These are phyloP conservation scores for Sympetrum striolatum DNA, from an alignment of 2,888 invertebrate species.

Conservation along the genomic window DNA sequence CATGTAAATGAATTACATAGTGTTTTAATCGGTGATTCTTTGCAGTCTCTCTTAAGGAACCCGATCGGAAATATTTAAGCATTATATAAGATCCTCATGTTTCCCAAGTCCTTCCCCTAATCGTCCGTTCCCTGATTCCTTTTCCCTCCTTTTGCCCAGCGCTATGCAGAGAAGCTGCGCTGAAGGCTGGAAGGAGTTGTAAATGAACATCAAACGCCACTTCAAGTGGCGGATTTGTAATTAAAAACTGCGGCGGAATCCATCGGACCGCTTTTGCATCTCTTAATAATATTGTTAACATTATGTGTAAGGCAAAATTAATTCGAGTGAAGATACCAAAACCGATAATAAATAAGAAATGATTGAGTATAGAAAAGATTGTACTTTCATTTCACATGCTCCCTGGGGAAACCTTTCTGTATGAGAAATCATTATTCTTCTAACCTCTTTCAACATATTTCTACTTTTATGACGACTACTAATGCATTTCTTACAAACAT, in stretches of 20 bases:
- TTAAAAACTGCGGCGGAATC: neutral
- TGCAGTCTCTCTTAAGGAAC: slow-evolving; percentile 22
- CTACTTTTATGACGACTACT: no score
- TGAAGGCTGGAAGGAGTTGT: neutral
- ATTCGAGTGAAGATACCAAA: slow-evolving; percentile 31
- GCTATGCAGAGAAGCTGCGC: neutral
- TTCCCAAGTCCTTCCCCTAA: neutral
- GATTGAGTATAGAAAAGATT: neutral
- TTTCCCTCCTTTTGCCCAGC: neutral
- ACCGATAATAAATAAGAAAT: slow-evolving; percentile 31
- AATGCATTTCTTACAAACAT: no score
- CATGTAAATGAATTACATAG: neutral
- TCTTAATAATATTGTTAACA: slow-evolving; percentile 39
- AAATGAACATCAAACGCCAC: neutral
- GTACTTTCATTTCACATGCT: neutral
- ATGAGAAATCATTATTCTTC: no score
- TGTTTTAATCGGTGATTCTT: slow-evolving; percentile 28
- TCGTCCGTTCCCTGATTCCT: no score
- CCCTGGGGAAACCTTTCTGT: neutral
- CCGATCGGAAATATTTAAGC: slow-evolving; percentile 11
- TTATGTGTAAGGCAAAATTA: slow-evolving; percentile 27
- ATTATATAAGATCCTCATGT: neutral
- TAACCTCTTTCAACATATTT: no score
- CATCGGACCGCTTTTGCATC: slow-evolving; percentile 17
- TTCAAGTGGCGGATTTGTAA: neutral